Conservation (phyloP, 1,140 invertebrate species). For the Globodera ellingtonae region DNA sequence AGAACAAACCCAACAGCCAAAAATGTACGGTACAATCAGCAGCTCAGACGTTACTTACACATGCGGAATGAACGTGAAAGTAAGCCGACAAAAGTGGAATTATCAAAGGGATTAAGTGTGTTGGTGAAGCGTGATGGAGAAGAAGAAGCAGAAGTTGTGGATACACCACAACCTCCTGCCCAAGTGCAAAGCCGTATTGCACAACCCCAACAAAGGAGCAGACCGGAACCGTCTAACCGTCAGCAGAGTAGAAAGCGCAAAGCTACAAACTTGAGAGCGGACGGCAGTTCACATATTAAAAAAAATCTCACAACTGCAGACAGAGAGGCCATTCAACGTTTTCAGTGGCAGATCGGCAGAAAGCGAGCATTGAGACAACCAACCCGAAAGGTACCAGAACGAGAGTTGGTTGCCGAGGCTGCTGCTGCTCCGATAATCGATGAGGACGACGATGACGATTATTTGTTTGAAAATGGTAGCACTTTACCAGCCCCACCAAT, state of each 20-base stretch:
- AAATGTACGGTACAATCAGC: no score
- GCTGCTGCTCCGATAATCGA: background rate
- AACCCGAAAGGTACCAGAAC: background rate
- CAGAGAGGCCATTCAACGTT: background rate
- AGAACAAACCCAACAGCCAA: no score
- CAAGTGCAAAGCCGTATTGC: no score
- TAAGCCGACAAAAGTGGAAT: constrained; percentile 19
- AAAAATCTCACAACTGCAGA: no score
- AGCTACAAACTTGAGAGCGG: no score
- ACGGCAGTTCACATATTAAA: no score
- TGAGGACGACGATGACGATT: background rate
- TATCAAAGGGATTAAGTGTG: background rate
- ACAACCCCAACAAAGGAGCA: no score
- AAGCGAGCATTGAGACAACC: background rate
- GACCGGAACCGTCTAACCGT: no score
- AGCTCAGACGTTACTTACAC: no score
- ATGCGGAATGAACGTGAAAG: background rate
- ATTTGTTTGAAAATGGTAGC: background rate
- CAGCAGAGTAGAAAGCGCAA: no score
- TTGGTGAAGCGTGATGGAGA: background rate
- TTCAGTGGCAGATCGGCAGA: background rate
- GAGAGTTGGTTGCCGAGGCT: background rate
- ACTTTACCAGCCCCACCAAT: background rate
- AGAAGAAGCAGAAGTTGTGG: background rate
- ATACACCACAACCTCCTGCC: background rate